Base-by-base conservation (phyloP, 1,140 invertebrate genomes). In the Theocolax elegans region DNA sequence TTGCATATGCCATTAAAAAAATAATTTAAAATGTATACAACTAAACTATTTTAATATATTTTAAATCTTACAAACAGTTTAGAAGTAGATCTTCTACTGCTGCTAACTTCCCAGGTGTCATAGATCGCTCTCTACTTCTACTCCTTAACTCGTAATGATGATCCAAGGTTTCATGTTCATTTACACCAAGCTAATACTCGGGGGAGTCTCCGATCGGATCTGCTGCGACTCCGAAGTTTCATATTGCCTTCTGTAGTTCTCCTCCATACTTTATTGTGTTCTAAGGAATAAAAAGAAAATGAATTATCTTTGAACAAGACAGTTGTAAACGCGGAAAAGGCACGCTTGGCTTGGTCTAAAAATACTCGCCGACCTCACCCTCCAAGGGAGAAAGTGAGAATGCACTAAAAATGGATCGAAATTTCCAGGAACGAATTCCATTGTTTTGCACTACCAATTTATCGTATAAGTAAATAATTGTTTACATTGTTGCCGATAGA, bases 201-300 rank as follows among this genome's bases (percentile, higher is more conserved):
- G 77, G 1, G 85, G 85, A 31, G 84, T 85, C 51, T 80, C 77
- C 6, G 85, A 85, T 31, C 85, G 23, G 85, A 85, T 70, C 83
- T 78, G 59, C 84, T 85, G 27, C 82, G 76, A 62, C 77, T 85
- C 60, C 84, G 73, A 65, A 85, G 63, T 48, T 48, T 83, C 83
- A 67, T 86, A 85, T 44, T 79, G 74, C 71, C 60, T 72, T 15
- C 79, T 80, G 38, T 77, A 79, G 19, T 83, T 81, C 31, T 56
- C 74, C 29, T 84, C 83, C 83, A 84, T 85, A 29, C 23, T 77
- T 80, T 35, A 48, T 40, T 17, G 2, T 44, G 2, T 7, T 49
- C 53, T 59, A 31, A 2, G 17, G 2, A 48, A 40, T 12, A 44
- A 27, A 17, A 53, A 53, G 53, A 35, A 38, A 17, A 17, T 3